Conservation (phyloP, 2,797 vertebrate genomes). For the Tadarida brasiliensis region DNA sequence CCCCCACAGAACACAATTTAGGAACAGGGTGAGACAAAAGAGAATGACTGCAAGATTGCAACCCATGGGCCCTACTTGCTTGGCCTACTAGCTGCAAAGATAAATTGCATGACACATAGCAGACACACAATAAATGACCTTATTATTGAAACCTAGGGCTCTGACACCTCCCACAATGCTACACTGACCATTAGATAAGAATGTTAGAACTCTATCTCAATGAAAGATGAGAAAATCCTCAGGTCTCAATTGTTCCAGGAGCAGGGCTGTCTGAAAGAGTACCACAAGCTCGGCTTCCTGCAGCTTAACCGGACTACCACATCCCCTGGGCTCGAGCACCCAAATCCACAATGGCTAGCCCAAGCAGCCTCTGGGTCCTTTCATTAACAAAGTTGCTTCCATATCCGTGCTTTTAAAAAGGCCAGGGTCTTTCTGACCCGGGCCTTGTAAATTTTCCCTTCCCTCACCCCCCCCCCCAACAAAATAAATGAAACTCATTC, state of each 20-base stretch:
- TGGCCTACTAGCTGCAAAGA: background rate
- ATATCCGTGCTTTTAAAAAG: background rate
- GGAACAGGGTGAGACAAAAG: background rate
- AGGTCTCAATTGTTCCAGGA: background rate
- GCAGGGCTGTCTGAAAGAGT: background rate
- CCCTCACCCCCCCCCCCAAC: background rate
- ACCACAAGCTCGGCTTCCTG: background rate
- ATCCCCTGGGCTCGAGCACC: background rate
- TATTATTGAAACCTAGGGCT: background rate
- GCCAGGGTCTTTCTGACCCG: background rate
- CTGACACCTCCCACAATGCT: background rate
- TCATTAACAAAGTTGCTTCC: background rate
- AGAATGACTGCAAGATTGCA: background rate
- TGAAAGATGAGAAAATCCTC: background rate
- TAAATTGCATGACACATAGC: background rate
- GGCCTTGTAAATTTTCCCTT: background rate
- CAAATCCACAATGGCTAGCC: background rate
- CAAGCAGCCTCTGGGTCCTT: background rate
- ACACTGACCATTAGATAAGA: background rate
- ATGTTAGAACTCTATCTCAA: background rate
- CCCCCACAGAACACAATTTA: background rate
- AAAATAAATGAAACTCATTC: background rate
- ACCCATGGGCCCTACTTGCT: background rate
- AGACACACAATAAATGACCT: background rate
- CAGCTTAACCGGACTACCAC: background rate